Base-by-base conservation (phyloP, 2,113 vertebrate species). In the Vulpes lagopus region DNA sequence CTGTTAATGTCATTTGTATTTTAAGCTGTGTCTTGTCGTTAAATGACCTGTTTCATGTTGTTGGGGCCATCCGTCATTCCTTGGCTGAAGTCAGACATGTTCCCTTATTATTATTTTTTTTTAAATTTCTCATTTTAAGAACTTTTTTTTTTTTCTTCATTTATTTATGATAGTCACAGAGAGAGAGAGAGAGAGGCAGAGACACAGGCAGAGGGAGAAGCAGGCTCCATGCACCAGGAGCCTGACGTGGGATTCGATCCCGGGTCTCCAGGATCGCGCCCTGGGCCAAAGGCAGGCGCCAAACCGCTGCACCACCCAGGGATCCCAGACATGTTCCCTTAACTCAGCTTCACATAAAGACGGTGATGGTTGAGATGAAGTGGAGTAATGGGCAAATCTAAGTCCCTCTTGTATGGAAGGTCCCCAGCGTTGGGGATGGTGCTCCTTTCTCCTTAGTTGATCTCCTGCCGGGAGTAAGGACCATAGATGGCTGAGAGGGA, bases 21-120 rank as follows among this genome's bases (percentile, higher is more conserved):
- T 64, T 74, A 97, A 94, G 49, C 25, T 95, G 43, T 57, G 8
- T 88, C 53, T 88, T 88, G 53, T 35, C 20, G 11, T n/a, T 79
- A 74, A 87, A 57, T 57, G 69, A 51, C 80, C 82, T 55, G 6
- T 76, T 95, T 84, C 57, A 23, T 51, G 55, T 84, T 80, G 57
- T 3, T 49, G 22, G 84, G 20, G 38, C 62, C 88, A 27, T n/a
- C 51, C 17, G 89, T 86, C 53, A 8, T 73, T 79, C 23, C 43
- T 88, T 74, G 53, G 53, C 55, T 95, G 5, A 38, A 43, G 71
- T 35, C 74, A 90, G 25, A 19, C 10, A 5, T 76, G 19, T 59
- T 83, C 12, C 62, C 59, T 65, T 88, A 60, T n/a, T n/a, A n/a
- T n/a, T n/a, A n/a, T n/a, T n/a, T n/a, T n/a, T n/a, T n/a, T n/a